Evolutionary conservation across 2,797 vertebrate genomes (phyloP).

Genomic region (Strix occidentalis): DNA sequence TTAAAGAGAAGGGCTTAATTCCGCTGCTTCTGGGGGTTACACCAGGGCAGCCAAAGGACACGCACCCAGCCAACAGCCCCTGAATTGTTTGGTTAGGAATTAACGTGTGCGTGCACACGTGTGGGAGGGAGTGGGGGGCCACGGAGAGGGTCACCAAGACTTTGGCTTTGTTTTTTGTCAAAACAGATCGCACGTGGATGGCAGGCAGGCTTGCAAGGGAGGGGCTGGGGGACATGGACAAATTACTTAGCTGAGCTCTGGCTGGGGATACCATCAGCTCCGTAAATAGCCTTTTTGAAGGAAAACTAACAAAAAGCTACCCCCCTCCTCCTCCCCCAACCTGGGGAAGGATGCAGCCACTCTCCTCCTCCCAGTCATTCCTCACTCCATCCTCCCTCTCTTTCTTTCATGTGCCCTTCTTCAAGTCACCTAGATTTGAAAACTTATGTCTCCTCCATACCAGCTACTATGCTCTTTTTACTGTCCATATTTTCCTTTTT

Average conservation of each 20-base stretch:
- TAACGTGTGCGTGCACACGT: not conserved
- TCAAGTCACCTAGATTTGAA: not conserved
- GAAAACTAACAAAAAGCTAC: not conserved
- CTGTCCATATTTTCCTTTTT: not conserved
- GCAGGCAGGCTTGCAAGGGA: not conserved
- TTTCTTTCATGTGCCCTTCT: not conserved
- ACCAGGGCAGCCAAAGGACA: conserved; percentile 48
- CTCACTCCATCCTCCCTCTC: not conserved
- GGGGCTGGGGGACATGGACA: not conserved
- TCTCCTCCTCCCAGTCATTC: not conserved
- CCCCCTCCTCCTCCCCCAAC: not conserved
- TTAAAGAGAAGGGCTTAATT: conserved; percentile 31
- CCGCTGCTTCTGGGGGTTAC: conserved; percentile 25
- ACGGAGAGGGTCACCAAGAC: not conserved
- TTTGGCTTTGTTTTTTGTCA: conserved; percentile 54
- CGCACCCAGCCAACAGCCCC: conserved; percentile 15
- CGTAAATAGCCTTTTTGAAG: not conserved
- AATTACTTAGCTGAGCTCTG: not conserved
- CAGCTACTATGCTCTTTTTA: not conserved
- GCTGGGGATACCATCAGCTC: not conserved
- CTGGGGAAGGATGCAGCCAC: not conserved
- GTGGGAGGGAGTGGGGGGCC: conserved; percentile 16
- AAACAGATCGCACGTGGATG: conserved; percentile 53
- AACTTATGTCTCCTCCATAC: no score
- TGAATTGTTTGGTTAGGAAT: conserved; percentile 50